Evolutionary conservation across 2,888 invertebrate genomes (phyloP).

Genomic region (Hypercompe scribonia): DNA sequence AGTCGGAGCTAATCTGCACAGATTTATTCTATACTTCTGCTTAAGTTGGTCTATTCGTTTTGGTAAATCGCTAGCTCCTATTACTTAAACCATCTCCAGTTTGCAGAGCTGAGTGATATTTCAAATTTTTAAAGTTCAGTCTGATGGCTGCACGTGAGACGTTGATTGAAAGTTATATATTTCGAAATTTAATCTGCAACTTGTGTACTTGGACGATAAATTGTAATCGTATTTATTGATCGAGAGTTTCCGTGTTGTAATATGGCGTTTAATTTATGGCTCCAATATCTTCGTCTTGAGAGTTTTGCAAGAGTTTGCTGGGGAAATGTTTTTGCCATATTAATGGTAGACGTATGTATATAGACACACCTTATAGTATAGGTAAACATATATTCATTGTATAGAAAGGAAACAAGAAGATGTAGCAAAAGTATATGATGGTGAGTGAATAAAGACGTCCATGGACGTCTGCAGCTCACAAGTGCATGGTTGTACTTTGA

Average conservation of each 20-base stretch:
- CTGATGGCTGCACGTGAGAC: slow-evolving; percentile 61
- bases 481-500: too few species aligned
- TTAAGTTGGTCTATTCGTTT: neutral
- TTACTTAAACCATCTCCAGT: slow-evolving; percentile 29
- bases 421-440: too few species aligned
- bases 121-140: slow-evolving; percentile 75
- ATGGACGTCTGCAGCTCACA: too few species aligned
- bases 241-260: neutral
- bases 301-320: neutral
- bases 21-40: neutral
- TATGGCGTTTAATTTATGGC: slow-evolving; percentile 12
- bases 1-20: neutral
- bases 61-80: slow-evolving; percentile 33
- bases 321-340: neutral
- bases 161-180: slow-evolving; percentile 75
- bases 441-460: too few species aligned
- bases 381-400: too few species aligned
- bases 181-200: slow-evolving; percentile 66
- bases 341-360: too few species aligned
- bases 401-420: too few species aligned
- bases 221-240: slow-evolving; percentile 28
- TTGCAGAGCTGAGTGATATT: slow-evolving; percentile 68
- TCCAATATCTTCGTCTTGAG: neutral
- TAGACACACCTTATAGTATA: too few species aligned
- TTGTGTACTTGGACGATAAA: slow-evolving; percentile 57